Evolutionary conservation across 2,888 invertebrate species (phyloP).

Genomic region (Phyllotreta striolata): DNA sequence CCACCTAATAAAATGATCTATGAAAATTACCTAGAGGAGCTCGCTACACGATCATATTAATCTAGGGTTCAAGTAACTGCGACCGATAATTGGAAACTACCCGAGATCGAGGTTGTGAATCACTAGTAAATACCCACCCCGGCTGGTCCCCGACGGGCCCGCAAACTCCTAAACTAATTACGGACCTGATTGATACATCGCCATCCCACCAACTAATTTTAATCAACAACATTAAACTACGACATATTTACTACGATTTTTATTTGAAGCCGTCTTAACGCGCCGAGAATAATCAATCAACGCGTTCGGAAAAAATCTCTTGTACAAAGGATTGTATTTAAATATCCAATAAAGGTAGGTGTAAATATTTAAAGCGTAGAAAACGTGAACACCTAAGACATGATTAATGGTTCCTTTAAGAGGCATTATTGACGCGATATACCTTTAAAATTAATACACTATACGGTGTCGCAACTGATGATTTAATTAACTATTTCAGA

Average conservation of each 20-base stretch:
- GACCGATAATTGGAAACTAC: conserved; percentile 41
- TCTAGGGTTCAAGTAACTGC: conserved; percentile 34
- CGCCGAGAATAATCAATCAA: too few relatives aligned
- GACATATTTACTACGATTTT: too few relatives aligned
- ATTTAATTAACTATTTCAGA: conserved; percentile 35
- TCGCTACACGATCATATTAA: conserved; percentile 34
- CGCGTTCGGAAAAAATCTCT: too few relatives aligned
- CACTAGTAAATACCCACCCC: conserved; percentile 42
- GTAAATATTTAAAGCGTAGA: conserved; percentile 1
- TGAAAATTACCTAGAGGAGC: conserved; percentile 29
- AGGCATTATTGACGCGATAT: conserved; percentile 37
- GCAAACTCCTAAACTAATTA: conserved; percentile 52
- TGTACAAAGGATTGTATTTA: too few relatives aligned
- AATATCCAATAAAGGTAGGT: neutral
- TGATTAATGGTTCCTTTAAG: conserved; percentile 36
- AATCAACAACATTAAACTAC: neutral
- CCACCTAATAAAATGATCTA: conserved; percentile 34
- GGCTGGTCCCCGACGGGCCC: conserved; percentile 38
- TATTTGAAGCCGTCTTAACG: too few relatives aligned
- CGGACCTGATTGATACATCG: conserved; percentile 49
- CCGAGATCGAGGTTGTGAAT: conserved; percentile 31
- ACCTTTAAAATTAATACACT: conserved; percentile 37
- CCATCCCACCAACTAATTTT: conserved; percentile 17
- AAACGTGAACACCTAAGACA: conserved; percentile 17
- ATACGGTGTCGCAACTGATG: conserved; percentile 28